A percentile compares a stretch with the other conserved stretches of the same genome.
phyloP scores from a whole-genome alignment of 2,113 vertebrate species.

The Chaetura pelagica region DNA sequence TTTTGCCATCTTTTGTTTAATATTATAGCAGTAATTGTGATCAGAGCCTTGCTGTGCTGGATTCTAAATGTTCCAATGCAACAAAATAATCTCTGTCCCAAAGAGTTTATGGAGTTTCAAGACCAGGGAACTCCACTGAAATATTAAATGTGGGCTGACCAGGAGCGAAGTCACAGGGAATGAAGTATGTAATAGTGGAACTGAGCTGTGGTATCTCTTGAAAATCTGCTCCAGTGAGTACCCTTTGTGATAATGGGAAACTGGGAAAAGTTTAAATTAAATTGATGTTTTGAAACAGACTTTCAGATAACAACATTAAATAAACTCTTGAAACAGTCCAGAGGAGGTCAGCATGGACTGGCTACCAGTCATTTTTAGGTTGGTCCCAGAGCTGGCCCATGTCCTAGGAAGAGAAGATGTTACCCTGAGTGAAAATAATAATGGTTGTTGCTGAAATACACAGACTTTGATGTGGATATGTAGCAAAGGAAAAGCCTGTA shows the following conservation, averaged over 20 bases:
- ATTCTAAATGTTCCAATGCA: neutral
- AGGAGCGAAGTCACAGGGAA: neutral
- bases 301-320: neutral
- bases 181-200: neutral
- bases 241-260: neutral
- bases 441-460: neutral
- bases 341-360: neutral
- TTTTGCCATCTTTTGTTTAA: conserved; percentile 7
- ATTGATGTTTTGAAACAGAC: neutral
- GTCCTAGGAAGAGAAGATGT: neutral
- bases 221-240: neutral
- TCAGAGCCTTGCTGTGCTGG: neutral
- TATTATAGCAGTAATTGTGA: neutral
- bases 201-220: neutral
- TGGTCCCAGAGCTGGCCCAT: neutral
- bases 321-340: neutral
- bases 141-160: neutral
- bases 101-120: neutral
- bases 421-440: neutral
- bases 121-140: neutral
- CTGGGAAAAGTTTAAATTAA: neutral
- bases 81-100: neutral
- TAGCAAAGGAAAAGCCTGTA: neutral
- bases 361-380: neutral
- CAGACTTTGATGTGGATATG: neutral